Evolutionary conservation across 1,140 invertebrate genomes (phyloP).

Genomic region (Watersipora subatra): DNA sequence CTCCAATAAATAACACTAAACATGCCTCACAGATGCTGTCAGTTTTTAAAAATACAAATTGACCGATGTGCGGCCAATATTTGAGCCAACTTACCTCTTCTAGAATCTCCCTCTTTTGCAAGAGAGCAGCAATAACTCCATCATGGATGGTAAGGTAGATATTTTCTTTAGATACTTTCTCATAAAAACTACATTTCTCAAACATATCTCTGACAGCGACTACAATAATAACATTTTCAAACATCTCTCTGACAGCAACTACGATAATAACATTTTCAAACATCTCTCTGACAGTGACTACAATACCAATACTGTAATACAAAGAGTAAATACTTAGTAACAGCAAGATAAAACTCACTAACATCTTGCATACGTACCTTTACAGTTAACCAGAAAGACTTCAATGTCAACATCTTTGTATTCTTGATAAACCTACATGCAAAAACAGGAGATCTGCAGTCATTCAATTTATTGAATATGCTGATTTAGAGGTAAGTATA

Average conservation of each 20-base stretch:
- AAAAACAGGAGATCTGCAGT: too few species aligned
- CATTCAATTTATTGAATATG: too few species aligned
- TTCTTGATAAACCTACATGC: constrained; percentile 1
- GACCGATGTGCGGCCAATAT: too few species aligned
- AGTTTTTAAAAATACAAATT: too few species aligned
- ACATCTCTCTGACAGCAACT: neutral
- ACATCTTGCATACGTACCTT: neutral
- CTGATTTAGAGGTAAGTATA: too few species aligned
- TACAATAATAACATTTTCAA: neutral
- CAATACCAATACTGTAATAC: neutral
- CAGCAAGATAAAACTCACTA: neutral
- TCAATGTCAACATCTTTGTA: constrained; percentile 1
- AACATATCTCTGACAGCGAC: neutral
- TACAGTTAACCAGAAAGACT: neutral
- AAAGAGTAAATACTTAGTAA: neutral
- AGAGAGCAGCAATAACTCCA: neutral
- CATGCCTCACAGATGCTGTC: too few species aligned
- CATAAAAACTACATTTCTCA: neutral
- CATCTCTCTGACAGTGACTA: neutral
- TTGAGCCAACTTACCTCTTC: neutral
- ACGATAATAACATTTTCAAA: neutral
- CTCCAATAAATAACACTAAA: too few species aligned
- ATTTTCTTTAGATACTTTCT: neutral
- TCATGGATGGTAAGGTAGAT: neutral
- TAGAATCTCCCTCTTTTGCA: neutral